These are phyloP conservation scores for Coregonus clupeaformis DNA, from an alignment of 2,113 vertebrate species.

Conservation along the genomic window DNA sequence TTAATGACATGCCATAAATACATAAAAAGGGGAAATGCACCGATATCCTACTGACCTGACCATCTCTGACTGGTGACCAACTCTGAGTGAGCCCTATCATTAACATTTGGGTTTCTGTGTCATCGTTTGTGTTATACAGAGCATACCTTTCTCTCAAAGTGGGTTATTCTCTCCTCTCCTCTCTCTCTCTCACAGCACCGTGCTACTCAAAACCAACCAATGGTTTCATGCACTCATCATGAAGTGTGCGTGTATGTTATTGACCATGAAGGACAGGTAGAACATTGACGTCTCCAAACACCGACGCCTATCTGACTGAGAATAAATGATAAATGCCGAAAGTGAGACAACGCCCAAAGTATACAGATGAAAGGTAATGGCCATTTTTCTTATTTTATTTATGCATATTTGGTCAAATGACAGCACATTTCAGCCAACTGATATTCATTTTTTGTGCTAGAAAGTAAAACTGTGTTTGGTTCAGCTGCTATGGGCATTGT, in stretches of 20 bases:
- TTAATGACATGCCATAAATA: slow-evolving; percentile 93
- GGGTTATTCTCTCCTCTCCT: slow-evolving; percentile 22
- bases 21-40: slow-evolving; percentile 76
- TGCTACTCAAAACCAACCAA: slow-evolving; percentile 44
- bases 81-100: slow-evolving; percentile 28
- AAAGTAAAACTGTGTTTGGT: not conserved
- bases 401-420: not conserved
- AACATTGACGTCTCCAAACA: slow-evolving; percentile 59
- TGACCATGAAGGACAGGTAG: slow-evolving; percentile 69
- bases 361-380: slow-evolving; percentile 1
- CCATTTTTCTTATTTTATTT: slow-evolving; percentile 5
- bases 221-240: slow-evolving; percentile 48
- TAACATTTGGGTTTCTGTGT: too few species aligned
- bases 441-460: not conserved
- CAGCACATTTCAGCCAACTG: not conserved
- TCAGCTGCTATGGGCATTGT: not conserved
- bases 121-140: not conserved
- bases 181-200: not conserved
- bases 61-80: slow-evolving; percentile 56
- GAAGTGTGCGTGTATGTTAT: slow-evolving; percentile 59
- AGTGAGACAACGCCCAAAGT: not conserved
- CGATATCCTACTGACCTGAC: slow-evolving; percentile 67
- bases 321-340: slow-evolving; percentile 42
- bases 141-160: slow-evolving; percentile 42
- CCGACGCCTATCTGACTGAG: slow-evolving; percentile 49